A percentile compares a stretch with the other conserved stretches of the same genome.
Evolutionary conservation across 2,888 invertebrate species (phyloP).

Genomic region (Alcis repandata): DNA sequence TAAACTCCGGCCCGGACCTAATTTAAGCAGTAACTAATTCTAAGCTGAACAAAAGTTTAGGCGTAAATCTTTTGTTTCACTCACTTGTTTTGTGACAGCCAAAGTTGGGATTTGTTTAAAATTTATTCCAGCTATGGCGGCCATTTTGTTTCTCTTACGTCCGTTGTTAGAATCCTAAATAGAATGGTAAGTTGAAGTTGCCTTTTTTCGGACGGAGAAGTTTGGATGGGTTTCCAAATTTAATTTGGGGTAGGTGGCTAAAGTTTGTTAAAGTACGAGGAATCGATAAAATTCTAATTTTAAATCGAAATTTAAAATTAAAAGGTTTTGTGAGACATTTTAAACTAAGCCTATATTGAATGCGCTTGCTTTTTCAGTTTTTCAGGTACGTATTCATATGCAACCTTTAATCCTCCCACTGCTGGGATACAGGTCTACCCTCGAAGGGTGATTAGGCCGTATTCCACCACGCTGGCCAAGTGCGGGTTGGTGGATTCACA

Average conservation of each 20-base stretch:
- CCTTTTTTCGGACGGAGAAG: slow-evolving; percentile 60
- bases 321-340: too few species aligned
- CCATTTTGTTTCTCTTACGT: slow-evolving; percentile 75
- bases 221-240: slow-evolving; percentile 63
- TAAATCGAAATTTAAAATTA: too few species aligned
- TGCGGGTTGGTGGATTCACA: too few species aligned
- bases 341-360: too few species aligned
- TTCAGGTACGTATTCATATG: too few species aligned
- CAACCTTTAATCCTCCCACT: too few species aligned
- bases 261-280: neutral
- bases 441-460: too few species aligned
- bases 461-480: too few species aligned
- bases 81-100: slow-evolving; percentile 74
- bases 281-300: neutral
- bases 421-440: too few species aligned
- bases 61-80: slow-evolving; percentile 82
- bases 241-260: slow-evolving; percentile 44
- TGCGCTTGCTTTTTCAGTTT: too few species aligned
- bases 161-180: slow-evolving; percentile 82
- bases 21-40: slow-evolving; percentile 71
- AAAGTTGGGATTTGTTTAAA: slow-evolving; percentile 80
- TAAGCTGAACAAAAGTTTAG: slow-evolving; percentile 70
- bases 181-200: slow-evolving; percentile 61
- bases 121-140: slow-evolving; percentile 73
- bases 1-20: slow-evolving; percentile 46